Percentiles rank a stretch among this genome's conserved stretches.
phyloP scores from a whole-genome alignment of 2,888 invertebrate genomes.

The Drosophila sordidapex region DNA sequence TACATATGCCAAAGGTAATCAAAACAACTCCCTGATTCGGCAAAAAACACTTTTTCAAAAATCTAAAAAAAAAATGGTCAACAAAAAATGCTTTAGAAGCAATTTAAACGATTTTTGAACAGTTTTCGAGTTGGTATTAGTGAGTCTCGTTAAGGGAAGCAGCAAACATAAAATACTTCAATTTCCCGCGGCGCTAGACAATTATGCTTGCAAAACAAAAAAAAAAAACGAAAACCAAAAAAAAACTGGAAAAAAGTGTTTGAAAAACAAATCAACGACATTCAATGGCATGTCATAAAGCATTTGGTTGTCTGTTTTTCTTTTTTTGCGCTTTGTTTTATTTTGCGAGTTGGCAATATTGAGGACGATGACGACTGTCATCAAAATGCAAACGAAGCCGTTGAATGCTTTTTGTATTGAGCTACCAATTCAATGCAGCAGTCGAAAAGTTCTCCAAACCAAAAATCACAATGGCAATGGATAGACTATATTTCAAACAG shows the following conservation, averaged over 20 bases:
- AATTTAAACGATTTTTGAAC: conserved; percentile 4
- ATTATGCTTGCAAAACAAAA: conserved; percentile 18
- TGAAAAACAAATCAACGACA: conserved; percentile 69
- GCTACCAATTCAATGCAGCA: conserved; percentile 53
- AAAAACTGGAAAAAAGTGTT: conserved; percentile 25
- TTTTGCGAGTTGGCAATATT: conserved; percentile 31
- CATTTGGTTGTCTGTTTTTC: conserved; percentile 52
- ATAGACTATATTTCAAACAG: conserved; percentile 38
- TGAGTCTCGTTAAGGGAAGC: conserved; percentile 6
- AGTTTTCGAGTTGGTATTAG: not conserved
- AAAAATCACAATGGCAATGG: conserved; percentile 68
- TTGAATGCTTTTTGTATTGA: conserved; percentile 68
- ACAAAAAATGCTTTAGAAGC: not conserved
- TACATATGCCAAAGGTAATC: not conserved
- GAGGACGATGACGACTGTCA: conserved; percentile 68
- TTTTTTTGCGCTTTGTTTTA: conserved; percentile 6
- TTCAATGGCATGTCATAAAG: conserved; percentile 79
- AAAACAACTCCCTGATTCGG: not conserved
- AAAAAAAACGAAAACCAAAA: conserved; percentile 10
- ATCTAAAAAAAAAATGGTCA: not conserved
- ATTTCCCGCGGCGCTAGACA: conserved; percentile 34
- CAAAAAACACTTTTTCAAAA: not conserved
- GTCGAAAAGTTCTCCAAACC: conserved; percentile 49
- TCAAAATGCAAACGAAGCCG: conserved; percentile 79
- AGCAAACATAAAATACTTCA: conserved; percentile 18